Base-by-base conservation (phyloP, 2,113 vertebrate genomes). In the Mobula hypostoma region DNA sequence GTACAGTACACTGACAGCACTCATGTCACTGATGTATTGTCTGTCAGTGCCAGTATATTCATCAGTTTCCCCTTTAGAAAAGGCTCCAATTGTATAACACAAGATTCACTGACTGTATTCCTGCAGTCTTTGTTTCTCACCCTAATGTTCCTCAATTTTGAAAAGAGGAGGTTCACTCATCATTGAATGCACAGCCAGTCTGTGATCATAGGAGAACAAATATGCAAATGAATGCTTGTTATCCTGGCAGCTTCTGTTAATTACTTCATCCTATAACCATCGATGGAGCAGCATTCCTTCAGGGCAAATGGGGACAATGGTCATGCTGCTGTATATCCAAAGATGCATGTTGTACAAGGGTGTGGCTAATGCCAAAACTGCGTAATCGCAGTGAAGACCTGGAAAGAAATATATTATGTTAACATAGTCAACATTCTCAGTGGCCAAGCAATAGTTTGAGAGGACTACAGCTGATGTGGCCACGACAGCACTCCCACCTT, bases 211-310 rank as follows among this genome's bases (percentile, higher is more conserved):
- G 77, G 77, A 79, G 36, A n/a, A 79, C 77, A 79, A 79, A 36
- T 79, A 79, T 36, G n/a, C 77, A 79, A n/a, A 79, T 79, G 77
- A 79, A 79, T 79, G 77, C 77, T n/a, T n/a, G 77, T 79, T 79
- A 36, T n/a, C 77, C 77, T 36, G 77, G 77, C 77, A 79, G 77
- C 77, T 79, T n/a, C 76, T 32, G n/a, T 14, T 48, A n/a, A 79
- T 79, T n/a, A 9, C n/a, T 79, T 79, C 77, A 14, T 79, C 77
- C 77, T 36, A 14, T 15, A 5, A 12, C 14, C 77, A 36, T 79
- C n/a, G 32, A 79, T 79, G 77, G n/a, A 79, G 77, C 11, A 15
- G 77, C 77, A 36, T 79, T 79, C n/a, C 32, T 79, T 79, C 3
- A 79, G 36, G n/a, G 77, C 9, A 36, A 11, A 17, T 36, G 32